Base-by-base conservation (phyloP, 2,797 vertebrate species). In the Nyctalus aviator region DNA sequence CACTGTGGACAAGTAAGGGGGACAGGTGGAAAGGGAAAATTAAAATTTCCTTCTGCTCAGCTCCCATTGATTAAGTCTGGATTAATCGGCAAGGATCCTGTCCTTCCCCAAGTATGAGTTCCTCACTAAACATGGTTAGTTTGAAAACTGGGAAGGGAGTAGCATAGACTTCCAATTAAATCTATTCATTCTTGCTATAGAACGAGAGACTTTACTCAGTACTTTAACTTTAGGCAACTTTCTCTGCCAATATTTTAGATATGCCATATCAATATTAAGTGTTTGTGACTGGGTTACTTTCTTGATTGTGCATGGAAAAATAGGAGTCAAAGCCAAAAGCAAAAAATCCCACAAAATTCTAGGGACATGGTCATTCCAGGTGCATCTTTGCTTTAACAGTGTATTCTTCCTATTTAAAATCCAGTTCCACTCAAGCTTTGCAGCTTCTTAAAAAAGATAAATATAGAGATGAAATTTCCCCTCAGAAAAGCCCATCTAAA, bases 401-500 rank as follows among this genome's bases (percentile, higher is more conserved):
- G 79, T 82, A 27, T 91, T 10, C 5, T 41, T 89, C 17, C 13
- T 82, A 89, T 37, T 87, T 93, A 93, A 91, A 89, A 90, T 35
- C 66, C 32, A 85, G 14, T 46, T 92, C 20, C 10, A 84, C 11
- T 95, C 68, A 81, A 84, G 66, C 73, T 41, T 57, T 82, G 5
- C 18, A 95, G 37, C 23, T 95, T 97, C 44, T 94, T 84, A 75
- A 73, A 85, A 81, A 91, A 83, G 62, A 84, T 15, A 90, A 93
- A 88, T 92, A 71, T 55, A 23, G 17, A 93, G 53, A 59, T 81
- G 8, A 92, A 55, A 88, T 82, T 96, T 93, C 89, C 71, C 37
- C 37, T 18, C 23, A 71, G 76, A 87, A 88, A 94, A 89, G 8
- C 17, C 37, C 53, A 92, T 59, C 53, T 96, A 78, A 92, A 92